Base-by-base conservation (phyloP, 2,113 vertebrate genomes). In the Cinclus mexicanus region DNA sequence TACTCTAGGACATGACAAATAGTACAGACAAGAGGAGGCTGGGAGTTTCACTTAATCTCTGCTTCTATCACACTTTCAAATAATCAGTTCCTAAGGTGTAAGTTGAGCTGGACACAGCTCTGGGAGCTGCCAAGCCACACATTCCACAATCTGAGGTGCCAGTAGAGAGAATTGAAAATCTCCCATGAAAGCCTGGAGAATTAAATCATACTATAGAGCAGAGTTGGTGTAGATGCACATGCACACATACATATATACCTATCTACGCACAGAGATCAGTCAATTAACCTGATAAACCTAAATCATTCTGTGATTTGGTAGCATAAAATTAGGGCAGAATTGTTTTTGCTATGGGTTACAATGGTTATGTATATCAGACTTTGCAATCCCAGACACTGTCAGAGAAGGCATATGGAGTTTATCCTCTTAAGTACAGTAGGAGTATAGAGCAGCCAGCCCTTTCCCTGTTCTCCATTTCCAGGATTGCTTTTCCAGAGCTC, bases 201-300 rank as follows among this genome's bases (percentile, higher is more conserved):
- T 29, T 31, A 65, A 47, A 33, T 16, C 10, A 26, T 24, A 21
- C 11, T 74, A 2, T 2, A 64, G 23, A 75, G 24, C 39, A 68
- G 42, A 61, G 23, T 57, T 1, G 1, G 26, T 23, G 7, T 50
- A 59, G 46, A 50, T 83, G 53, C 5, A 33, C 18, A 22, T 9
- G 25, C 13, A 67, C 5, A 1, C 5, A 42, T 12, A 53, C 3
- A 10, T 28, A 28, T 5, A 14, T 1, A 6, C 3, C 12, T 2
- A 7, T 35, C 16, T 84, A 17, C 0, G 0, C 9, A 22, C 6
- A 49, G 16, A 5, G 33, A 59, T 50, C 42, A 83, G 41, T 25
- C 28, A 59, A 18, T 64, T 60, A 84, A 20, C 16, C 41, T 37
- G 23, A 84, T 41, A 90, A 82, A 49, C 39, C 64, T n/a, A 44